phyloP scores from a whole-genome alignment of 2,797 vertebrate species.

The Rhabdophis nuchalis region DNA sequence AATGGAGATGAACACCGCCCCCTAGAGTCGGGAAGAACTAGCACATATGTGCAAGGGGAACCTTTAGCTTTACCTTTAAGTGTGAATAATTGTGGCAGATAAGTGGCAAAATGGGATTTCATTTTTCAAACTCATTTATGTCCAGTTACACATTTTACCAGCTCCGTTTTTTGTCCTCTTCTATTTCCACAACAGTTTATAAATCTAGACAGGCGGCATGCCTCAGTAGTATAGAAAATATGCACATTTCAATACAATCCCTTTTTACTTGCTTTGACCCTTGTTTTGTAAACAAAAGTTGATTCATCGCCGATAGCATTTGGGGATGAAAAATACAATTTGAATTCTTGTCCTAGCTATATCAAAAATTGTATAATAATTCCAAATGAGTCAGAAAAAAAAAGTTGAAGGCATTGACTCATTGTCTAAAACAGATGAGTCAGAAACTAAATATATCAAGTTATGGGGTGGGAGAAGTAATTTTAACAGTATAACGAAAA shows the following conservation, averaged over 20 bases:
- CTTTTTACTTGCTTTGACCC: slow-evolving; percentile 38
- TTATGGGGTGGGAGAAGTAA: slow-evolving; percentile 36
- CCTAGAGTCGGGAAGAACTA: too few species aligned
- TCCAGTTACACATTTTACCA: neutral
- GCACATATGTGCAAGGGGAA: too few species aligned
- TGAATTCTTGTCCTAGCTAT: slow-evolving; percentile 57
- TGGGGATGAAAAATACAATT: slow-evolving; percentile 39
- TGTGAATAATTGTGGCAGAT: neutral
- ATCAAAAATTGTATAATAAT: slow-evolving; percentile 63
- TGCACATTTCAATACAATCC: neutral
- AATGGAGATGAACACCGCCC: too few species aligned
- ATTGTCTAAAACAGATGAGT: slow-evolving; percentile 66
- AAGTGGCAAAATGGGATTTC: neutral
- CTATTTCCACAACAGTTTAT: neutral
- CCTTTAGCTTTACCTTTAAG: too few species aligned
- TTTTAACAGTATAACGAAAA: slow-evolving; percentile 47
- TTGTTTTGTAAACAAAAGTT: slow-evolving; percentile 57
- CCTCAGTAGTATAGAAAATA: neutral
- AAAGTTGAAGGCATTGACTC: slow-evolving; percentile 61
- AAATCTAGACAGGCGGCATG: neutral
- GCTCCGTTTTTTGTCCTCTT: neutral
- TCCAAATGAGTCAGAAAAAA: slow-evolving; percentile 67
- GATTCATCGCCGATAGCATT: slow-evolving; percentile 55
- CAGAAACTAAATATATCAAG: slow-evolving; percentile 71
- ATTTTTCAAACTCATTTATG: neutral